Evolutionary conservation across 2,888 invertebrate genomes (phyloP).

Genomic region (Hirtodrosophila trivittata): DNA sequence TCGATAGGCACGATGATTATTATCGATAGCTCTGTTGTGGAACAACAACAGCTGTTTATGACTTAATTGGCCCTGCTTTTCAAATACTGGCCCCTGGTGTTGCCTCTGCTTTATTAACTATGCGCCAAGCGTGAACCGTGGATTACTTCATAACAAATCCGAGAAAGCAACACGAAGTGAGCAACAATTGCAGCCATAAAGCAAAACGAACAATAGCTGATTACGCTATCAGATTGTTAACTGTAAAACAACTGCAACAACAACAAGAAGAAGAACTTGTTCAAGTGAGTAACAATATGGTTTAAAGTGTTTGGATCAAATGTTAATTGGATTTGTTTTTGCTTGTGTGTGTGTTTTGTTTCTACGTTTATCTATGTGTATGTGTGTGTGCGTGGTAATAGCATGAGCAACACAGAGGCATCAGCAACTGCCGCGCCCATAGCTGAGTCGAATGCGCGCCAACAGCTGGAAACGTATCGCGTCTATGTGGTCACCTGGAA

Average conservation of each 20-base stretch:
- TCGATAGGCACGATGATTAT: slow-evolving; percentile 4
- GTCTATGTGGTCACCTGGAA: slow-evolving; percentile 95
- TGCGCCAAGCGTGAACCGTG: slow-evolving; percentile 40
- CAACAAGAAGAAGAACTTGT: slow-evolving; percentile 13
- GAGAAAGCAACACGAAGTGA: slow-evolving; percentile 4
- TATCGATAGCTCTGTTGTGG: background rate
- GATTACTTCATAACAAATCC: slow-evolving; percentile 39
- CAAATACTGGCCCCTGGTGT: slow-evolving; percentile 38
- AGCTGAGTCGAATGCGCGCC: slow-evolving; percentile 36
- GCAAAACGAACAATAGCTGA: slow-evolving; percentile 6
- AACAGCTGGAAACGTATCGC: slow-evolving; percentile 84
- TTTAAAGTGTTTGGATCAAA: slow-evolving; percentile 6
- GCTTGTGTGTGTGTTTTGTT: background rate
- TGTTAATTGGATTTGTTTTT: slow-evolving; percentile 23
- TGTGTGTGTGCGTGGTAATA: slow-evolving; percentile 23
- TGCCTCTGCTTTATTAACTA: slow-evolving; percentile 45
- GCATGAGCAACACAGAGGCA: slow-evolving; percentile 42
- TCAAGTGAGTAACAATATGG: slow-evolving; percentile 40
- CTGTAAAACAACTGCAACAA: background rate
- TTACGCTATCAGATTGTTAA: slow-evolving; percentile 40
- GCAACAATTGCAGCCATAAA: slow-evolving; percentile 14
- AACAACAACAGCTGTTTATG: slow-evolving; percentile 41
- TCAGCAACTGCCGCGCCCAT: slow-evolving; percentile 39
- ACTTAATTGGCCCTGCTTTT: slow-evolving; percentile 43
- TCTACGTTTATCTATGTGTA: background rate